These are phyloP conservation scores for Nephila pilipes DNA, from an alignment of 1,140 invertebrate genomes.

Conservation along the genomic window DNA sequence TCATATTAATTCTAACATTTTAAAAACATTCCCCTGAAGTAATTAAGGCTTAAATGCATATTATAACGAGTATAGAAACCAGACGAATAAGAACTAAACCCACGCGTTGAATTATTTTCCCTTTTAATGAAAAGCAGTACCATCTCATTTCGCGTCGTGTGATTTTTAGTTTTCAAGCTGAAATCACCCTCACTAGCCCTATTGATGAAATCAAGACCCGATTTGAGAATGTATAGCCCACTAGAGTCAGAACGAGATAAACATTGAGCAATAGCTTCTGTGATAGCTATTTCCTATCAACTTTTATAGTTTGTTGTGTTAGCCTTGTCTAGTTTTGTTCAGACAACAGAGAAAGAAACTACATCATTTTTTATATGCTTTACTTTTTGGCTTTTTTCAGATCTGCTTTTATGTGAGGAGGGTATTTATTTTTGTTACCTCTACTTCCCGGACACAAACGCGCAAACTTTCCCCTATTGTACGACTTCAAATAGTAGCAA, in stretches of 20 bases:
- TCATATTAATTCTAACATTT: no score
- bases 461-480: slow-evolving; percentile 66
- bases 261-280: slow-evolving; percentile 35
- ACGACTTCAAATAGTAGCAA: slow-evolving; percentile 61
- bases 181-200: background rate
- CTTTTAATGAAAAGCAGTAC: background rate
- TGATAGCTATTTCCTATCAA: slow-evolving; percentile 60
- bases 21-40: no score
- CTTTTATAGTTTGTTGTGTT: slow-evolving; percentile 68
- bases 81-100: no score
- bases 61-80: no score
- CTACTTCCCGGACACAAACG: slow-evolving; percentile 20
- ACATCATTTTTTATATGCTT: slow-evolving; percentile 64
- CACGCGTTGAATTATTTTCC: no score
- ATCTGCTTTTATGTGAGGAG: slow-evolving; percentile 59
- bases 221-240: slow-evolving; percentile 49
- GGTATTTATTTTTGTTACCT: slow-evolving; percentile 63
- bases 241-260: slow-evolving; percentile 55
- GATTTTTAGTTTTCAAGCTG: background rate
- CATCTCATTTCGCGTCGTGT: background rate
- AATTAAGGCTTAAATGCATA: no score
- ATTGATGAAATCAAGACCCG: slow-evolving; percentile 10
- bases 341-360: slow-evolving; percentile 40
- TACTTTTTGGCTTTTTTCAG: slow-evolving; percentile 41
- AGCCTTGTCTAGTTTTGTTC: slow-evolving; percentile 31